A percentile compares a stretch with the other conserved stretches of the same genome.
phyloP scores from a whole-genome alignment of 1,140 invertebrate genomes.

The Cotesia chilonis region DNA sequence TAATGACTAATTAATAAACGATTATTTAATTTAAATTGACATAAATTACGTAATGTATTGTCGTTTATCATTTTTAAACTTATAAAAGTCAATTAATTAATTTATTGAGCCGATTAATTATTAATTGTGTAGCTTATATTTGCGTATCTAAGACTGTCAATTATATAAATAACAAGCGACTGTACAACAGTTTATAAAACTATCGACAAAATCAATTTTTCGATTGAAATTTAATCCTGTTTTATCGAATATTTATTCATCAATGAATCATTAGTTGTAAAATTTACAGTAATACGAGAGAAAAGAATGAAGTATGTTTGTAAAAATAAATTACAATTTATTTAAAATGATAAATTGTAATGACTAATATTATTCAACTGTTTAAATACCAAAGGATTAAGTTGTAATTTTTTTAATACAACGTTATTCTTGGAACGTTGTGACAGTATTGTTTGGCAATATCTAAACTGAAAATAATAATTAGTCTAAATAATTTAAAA shows the following conservation, averaged over 20 bases:
- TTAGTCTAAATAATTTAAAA: background rate
- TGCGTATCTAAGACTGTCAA: conserved; percentile 33
- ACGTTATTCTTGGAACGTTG: background rate
- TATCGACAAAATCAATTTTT: conserved; percentile 6
- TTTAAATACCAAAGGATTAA: conserved; percentile 17
- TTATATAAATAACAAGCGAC: conserved; percentile 24
- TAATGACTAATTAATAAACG: background rate
- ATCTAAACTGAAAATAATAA: background rate
- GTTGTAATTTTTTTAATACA: background rate
- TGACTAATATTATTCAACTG: background rate
- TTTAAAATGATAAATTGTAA: background rate
- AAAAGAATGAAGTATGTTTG: background rate
- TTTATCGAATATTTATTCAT: background rate
- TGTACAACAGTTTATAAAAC: conserved; percentile 11
- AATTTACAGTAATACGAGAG: background rate
- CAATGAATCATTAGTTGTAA: background rate
- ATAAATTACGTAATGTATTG: too few species aligned
- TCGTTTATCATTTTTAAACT: conserved; percentile 20
- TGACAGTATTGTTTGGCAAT: background rate
- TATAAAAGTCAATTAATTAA: background rate
- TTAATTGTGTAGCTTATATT: conserved; percentile 20
- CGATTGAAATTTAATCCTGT: background rate
- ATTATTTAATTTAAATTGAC: background rate
- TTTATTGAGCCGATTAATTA: background rate
- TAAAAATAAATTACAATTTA: conserved; percentile 1